Evolutionary conservation across 2,113 vertebrate genomes (phyloP), one percentile per base, ranked within the genome.

Genomic region (Siniperca chuatsi): DNA sequence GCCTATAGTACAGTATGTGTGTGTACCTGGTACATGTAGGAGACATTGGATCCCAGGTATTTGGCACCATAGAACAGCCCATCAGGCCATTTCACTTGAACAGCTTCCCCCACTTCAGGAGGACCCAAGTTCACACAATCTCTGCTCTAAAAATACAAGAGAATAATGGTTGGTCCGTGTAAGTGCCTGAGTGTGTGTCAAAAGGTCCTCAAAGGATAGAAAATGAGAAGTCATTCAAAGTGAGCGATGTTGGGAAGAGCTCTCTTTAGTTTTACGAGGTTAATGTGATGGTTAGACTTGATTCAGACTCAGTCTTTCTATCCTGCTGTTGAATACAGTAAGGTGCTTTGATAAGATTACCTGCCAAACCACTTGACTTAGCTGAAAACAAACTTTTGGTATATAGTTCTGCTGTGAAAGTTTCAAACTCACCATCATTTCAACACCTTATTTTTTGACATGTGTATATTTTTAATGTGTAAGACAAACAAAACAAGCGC

Each of bases 41-140:
- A 95, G 73, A 96, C 92, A 78, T 97, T 99, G 67, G 96, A 96
- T 91, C 98, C 97, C 46, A 98, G 94, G 84, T 99, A 99, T 91
- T 98, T 99, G 46, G 97, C 98, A n/a, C 96, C 96, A 12, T 99
- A 99, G 88, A 97, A 96, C 83, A 99, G 97, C 86, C 98, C 98
- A 90, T 99, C 98, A 0, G 98, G 96, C 98, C 98, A 99, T 92
- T 98, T 99, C 81, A 99, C 98, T 94, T 97, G 98, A 74, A 99
- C 96, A 52, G 95, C 94, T 94, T 98, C 97, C 82, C 98, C 98
- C 44, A 97, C 97, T 18, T 96, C 96, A 86, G 98, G 98, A 92
- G 98, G 97, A 25, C 98, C 98, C 57, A 98, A 90, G 78, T 95
- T 95, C 82, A 96, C 91, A 92, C 98, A 99, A 81, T 99, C 97